phyloP scores from a whole-genome alignment of 2,113 vertebrate species.

The Pedetes capensis region DNA sequence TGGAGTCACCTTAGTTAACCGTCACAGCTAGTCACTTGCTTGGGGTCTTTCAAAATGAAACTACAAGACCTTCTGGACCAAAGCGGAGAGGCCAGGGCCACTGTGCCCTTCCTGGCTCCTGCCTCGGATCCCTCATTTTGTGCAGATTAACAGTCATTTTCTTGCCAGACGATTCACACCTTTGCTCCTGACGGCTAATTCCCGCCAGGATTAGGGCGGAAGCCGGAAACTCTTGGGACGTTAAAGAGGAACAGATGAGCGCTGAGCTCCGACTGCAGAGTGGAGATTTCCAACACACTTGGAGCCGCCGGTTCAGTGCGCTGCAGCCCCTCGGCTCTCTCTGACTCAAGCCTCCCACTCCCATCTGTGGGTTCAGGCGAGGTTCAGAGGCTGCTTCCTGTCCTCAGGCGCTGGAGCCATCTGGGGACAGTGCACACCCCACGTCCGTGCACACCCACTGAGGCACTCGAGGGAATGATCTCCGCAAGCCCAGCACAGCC shows the following conservation, averaged over 20 bases:
- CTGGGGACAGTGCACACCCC: neutral
- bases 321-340: neutral
- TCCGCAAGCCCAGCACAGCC: neutral
- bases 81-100: neutral
- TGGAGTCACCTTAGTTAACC: neutral
- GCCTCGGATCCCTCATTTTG: neutral
- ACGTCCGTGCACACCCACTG: neutral
- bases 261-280: slow-evolving; percentile 1
- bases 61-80: neutral
- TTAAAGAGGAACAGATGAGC: neutral
- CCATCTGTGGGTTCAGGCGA: slow-evolving; percentile 49
- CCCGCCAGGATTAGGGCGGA: neutral
- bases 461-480: slow-evolving; percentile 7
- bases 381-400: slow-evolving; percentile 65
- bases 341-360: slow-evolving; percentile 61
- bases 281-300: slow-evolving; percentile 38
- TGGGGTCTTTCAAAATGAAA: neutral
- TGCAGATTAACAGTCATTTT: slow-evolving; percentile 17
- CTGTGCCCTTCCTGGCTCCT: neutral
- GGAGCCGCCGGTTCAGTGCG: neutral
- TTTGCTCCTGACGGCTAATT: neutral
- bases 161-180: neutral
- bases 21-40: neutral
- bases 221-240: neutral
- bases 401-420: slow-evolving; percentile 31